Base-by-base conservation (phyloP, 2,797 vertebrate genomes). In the Premnoplex brunnescens region DNA sequence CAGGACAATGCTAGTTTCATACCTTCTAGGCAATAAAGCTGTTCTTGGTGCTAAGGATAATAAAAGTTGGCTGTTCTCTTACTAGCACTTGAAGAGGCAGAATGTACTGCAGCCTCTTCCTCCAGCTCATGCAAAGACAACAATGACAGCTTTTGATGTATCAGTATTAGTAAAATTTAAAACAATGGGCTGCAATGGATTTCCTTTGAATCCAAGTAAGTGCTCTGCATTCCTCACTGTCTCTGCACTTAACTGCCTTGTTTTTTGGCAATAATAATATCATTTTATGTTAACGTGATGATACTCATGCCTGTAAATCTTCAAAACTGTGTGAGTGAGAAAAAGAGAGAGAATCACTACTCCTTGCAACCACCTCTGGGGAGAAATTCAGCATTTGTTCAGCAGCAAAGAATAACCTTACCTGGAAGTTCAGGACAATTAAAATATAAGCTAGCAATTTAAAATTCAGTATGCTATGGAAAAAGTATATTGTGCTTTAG, bases 321-420 rank as follows among this genome's bases (percentile, higher is more conserved):
- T 95, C 84, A 89, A 88, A 96, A 96, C 52, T 86, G 21, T 91
- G 74, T 55, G 69, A 89, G 49, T 83, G 82, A 92, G 91, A 69
- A 93, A 88, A 89, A 96, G 83, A 72, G 22, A 79, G 87, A 91
- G 79, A 91, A 77, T 95, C 64, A 7, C 84, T 88, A 52, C 74
- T 94, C 90, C 32, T 79, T 84, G 77, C 74, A 92, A 34, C 67
- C 75, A 91, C 75, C 92, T 95, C 93, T 85, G 56, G 95, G 95
- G 89, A 96, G 64, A 97, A 94, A 95, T 96, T 93, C 88, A 83
- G 78, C 84, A 85, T 91, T 96, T 91, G 59, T 92, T 93, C 82
- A 89, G 55, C 87, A 89, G 95, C 82, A 91, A 94, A 93, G 92
- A 90, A 94, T 93, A 96, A 94, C 93, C 89, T 93, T 91, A 88